A percentile compares a stretch with the other conserved stretches of the same genome.
Conservation (phyloP, 1,140 invertebrate species). For the Danaus melanippus region DNA sequence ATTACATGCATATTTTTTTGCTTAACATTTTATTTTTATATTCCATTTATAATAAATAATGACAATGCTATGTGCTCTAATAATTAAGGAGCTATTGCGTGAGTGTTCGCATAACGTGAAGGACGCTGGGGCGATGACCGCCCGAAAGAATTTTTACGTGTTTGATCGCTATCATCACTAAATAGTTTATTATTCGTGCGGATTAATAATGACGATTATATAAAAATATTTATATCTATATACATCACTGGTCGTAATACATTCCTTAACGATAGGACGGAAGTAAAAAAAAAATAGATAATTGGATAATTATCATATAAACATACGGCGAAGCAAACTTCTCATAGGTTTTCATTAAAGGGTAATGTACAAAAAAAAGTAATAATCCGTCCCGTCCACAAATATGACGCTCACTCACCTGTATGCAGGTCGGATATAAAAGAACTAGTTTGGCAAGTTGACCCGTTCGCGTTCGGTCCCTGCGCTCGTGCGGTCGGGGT, state of each 20-base stretch:
- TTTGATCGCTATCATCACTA: no score
- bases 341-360: no score
- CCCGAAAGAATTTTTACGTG: conserved; percentile 25
- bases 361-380: not conserved
- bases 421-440: conserved; percentile 42
- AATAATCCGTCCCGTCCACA: not conserved
- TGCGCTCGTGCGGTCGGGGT: conserved; percentile 27
- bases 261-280: no score
- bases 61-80: conserved; percentile 25
- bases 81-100: conserved; percentile 28
- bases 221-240: no score
- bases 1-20: no score
- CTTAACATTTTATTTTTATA: no score
- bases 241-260: no score
- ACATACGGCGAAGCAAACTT: no score
- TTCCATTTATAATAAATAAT: conserved; percentile 2
- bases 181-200: no score
- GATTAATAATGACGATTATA: no score
- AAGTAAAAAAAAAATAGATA: no score
- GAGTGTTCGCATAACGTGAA: conserved; percentile 31
- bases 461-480: conserved; percentile 28
- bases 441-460: conserved; percentile 54
- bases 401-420: conserved; percentile 26
- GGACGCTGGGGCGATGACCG: conserved; percentile 41
- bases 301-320: no score